Conservation (phyloP, 1,140 invertebrate genomes). For the Aplysia californica region DNA sequence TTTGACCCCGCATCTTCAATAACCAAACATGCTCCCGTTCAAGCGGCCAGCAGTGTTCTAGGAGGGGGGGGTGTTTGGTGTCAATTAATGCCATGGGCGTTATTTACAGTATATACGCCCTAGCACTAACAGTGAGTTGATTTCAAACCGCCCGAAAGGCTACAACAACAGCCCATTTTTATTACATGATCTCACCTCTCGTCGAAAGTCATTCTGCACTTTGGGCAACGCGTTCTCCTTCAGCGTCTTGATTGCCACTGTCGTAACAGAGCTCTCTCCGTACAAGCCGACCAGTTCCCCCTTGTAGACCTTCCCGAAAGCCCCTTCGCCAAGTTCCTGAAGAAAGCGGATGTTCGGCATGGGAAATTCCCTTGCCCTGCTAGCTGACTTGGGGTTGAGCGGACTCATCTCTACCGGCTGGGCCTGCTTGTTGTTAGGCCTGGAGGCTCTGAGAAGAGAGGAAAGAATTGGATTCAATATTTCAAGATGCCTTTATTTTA, state of each 20-base stretch:
- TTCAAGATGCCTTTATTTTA: neutral
- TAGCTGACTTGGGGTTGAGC: slow-evolving; percentile 50
- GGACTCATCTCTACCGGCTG: slow-evolving; percentile 58
- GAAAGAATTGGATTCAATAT: neutral
- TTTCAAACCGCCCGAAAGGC: too few relatives aligned
- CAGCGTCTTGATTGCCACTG: slow-evolving; percentile 94
- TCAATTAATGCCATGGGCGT: too few relatives aligned
- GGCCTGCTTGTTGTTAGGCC: slow-evolving; percentile 39
- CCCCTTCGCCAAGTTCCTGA: slow-evolving; percentile 95
- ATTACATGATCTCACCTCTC: too few relatives aligned
- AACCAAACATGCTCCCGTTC: too few relatives aligned
- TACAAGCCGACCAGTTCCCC: slow-evolving; percentile 81
- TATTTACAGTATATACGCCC: too few relatives aligned
- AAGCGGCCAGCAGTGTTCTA: too few relatives aligned
- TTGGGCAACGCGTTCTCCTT: slow-evolving; percentile 93
- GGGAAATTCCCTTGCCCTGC: slow-evolving; percentile 70
- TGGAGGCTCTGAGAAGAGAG: slow-evolving; percentile 5
- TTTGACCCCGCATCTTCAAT: too few relatives aligned
- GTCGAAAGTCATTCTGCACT: slow-evolving; percentile 90
- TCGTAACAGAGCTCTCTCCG: slow-evolving; percentile 71
- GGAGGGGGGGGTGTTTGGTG: too few relatives aligned
- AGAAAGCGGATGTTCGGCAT: slow-evolving; percentile 87
- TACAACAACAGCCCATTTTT: too few relatives aligned
- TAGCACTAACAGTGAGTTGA: too few relatives aligned
- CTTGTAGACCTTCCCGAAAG: slow-evolving; percentile 86